Evolutionary conservation across 1,140 invertebrate genomes (phyloP).

Genomic region (Cephus cinctus): DNA sequence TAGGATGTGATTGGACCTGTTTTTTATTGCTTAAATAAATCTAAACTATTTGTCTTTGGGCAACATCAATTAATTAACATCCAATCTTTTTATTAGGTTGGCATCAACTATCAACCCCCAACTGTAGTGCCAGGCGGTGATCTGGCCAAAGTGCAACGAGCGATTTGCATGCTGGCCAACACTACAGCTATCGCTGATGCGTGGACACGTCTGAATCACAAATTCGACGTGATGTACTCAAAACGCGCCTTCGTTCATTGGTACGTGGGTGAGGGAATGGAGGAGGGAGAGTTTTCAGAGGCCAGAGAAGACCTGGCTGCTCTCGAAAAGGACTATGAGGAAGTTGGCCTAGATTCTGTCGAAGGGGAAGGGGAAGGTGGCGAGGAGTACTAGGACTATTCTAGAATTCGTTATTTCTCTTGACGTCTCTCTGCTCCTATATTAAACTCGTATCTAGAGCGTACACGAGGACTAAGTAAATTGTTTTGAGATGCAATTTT

Average conservation of each 20-base stretch:
- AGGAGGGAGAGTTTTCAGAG: conserved; percentile 64
- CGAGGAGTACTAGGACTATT: conserved; percentile 60
- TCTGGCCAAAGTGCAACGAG: conserved; percentile 62
- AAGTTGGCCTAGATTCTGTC: conserved; percentile 63
- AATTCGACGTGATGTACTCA: conserved; percentile 64
- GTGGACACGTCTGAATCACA: conserved; percentile 63
- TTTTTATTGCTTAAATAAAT: too few relatives aligned
- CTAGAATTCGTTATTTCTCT: conserved; percentile 52
- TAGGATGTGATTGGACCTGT: background rate
- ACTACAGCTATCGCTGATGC: conserved; percentile 67
- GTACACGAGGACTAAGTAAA: too few relatives aligned
- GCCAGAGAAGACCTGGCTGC: conserved; percentile 61
- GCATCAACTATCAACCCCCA: conserved; percentile 65
- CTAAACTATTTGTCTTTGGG: too few relatives aligned
- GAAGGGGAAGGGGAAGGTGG: conserved; percentile 56
- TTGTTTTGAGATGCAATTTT: too few relatives aligned
- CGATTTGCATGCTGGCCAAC: conserved; percentile 67
- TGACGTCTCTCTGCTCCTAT: conserved; percentile 33
- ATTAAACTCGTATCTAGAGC: too few relatives aligned
- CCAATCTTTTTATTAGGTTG: conserved; percentile 62
- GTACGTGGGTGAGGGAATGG: conserved; percentile 65
- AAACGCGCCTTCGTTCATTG: conserved; percentile 65
- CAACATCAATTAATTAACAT: conserved; percentile 43
- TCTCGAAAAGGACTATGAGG: too few relatives aligned
- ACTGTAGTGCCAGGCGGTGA: conserved; percentile 62